A percentile compares a stretch with the other conserved stretches of the same genome.
Evolutionary conservation across 2,113 vertebrate species (phyloP).

Genomic region (Seriola aureovittata): DNA sequence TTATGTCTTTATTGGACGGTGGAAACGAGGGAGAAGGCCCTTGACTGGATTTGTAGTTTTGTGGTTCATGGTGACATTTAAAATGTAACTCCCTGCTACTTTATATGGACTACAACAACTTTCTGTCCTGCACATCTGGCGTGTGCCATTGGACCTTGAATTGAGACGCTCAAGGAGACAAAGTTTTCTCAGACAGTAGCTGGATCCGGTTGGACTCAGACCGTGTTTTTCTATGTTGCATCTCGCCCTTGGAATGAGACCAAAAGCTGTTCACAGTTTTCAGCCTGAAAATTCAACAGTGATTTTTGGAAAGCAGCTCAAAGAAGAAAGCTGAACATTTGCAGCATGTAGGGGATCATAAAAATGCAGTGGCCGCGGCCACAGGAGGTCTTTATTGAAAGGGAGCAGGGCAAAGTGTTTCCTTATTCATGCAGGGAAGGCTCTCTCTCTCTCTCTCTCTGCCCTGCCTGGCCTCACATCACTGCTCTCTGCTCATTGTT

Average conservation of each 20-base stretch:
- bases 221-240: not conserved
- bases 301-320: not conserved
- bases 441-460: slow-evolving; percentile 2
- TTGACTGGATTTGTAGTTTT: too few species aligned
- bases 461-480: slow-evolving; percentile 9
- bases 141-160: not conserved
- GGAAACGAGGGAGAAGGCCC: not conserved
- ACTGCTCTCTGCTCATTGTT: not conserved
- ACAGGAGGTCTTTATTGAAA: slow-evolving; percentile 34
- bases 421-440: slow-evolving; percentile 27
- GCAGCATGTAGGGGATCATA: not conserved
- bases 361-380: not conserved
- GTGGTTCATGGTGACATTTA: too few species aligned
- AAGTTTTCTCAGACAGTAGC: not conserved
- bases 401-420: slow-evolving; percentile 24
- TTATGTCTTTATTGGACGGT: too few species aligned
- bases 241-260: not conserved
- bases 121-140: too few species aligned
- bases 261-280: not conserved
- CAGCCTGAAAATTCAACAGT: not conserved
- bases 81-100: too few species aligned
- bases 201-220: not conserved
- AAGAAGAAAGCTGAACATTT: not conserved
- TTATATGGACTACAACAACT: too few species aligned
- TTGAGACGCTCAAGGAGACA: not conserved